Conservation (phyloP, 1,140 invertebrate species). For the Sycophaga agraensis region DNA sequence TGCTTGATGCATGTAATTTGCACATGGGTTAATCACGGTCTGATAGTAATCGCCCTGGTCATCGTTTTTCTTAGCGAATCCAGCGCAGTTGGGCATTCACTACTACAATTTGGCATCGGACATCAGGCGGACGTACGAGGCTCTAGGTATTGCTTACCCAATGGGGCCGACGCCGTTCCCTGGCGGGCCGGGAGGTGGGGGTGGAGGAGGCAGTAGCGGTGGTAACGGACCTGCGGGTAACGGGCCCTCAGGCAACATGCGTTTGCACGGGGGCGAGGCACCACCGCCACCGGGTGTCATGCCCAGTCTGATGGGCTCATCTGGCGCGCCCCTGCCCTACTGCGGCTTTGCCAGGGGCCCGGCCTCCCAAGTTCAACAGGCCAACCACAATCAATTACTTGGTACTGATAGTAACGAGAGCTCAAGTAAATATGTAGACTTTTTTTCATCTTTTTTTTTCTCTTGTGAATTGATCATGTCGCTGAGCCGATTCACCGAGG, state of each 20-base stretch:
- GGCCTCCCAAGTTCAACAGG: not conserved
- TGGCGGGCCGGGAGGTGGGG: not conserved
- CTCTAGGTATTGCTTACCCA: slow-evolving; percentile 20
- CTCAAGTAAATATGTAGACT: not conserved
- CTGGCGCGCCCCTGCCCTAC: not conserved
- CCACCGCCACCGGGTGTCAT: slow-evolving; percentile 12
- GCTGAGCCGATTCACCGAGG: too few species aligned
- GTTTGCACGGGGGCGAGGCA: not conserved
- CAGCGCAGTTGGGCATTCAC: not conserved
- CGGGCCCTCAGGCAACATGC: not conserved
- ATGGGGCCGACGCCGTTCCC: slow-evolving; percentile 8
- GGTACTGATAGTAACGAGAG: slow-evolving; percentile 21
- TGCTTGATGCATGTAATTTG: too few species aligned
- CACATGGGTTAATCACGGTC: too few species aligned
- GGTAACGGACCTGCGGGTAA: not conserved
- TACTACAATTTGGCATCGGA: slow-evolving; percentile 20
- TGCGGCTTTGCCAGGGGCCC: not conserved
- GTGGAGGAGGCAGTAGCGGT: not conserved
- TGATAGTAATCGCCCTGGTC: too few species aligned
- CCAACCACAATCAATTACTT: slow-evolving; percentile 24
- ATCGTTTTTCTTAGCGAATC: slow-evolving; percentile 11
- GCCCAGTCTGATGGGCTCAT: not conserved
- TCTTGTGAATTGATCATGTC: too few species aligned
- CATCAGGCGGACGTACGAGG: slow-evolving; percentile 24
- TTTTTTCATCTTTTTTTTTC: not conserved